These are phyloP conservation scores for Chloebia gouldiae DNA, from an alignment of 2,113 vertebrate species.

Conservation along the genomic window DNA sequence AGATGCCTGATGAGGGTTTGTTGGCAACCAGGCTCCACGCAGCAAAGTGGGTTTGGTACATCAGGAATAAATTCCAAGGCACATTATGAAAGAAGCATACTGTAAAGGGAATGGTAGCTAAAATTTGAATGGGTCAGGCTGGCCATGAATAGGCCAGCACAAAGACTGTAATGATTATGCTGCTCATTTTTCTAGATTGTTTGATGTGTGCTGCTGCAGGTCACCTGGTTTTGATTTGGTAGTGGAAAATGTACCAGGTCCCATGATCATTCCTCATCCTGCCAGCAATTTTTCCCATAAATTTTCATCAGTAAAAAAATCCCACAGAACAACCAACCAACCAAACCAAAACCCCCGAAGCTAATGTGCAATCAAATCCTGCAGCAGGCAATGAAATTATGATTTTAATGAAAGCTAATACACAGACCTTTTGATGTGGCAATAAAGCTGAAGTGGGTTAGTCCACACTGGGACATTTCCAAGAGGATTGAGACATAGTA, in stretches of 20 bases:
- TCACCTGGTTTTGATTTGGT: background rate
- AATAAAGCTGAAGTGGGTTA: background rate
- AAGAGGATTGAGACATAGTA: background rate
- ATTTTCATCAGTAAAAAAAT: background rate
- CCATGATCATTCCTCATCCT: background rate
- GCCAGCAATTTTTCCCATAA: background rate
- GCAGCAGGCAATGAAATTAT: background rate
- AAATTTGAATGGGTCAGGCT: background rate
- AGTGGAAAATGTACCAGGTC: background rate
- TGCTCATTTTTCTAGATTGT: background rate
- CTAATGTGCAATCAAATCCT: background rate
- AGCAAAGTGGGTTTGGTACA: background rate
- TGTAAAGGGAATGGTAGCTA: background rate
- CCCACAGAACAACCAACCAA: background rate
- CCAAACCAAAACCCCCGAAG: background rate
- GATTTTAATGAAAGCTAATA: background rate
- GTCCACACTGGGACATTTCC: background rate
- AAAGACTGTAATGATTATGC: accelerated
- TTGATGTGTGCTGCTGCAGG: background rate
- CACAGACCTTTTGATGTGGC: background rate
- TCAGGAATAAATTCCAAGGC: background rate
- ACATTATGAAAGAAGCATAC: background rate
- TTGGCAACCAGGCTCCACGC: background rate
- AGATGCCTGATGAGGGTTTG: background rate
- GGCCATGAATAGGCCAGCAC: background rate